A percentile compares a stretch with the other conserved stretches of the same genome.
Evolutionary conservation across 2,797 vertebrate species (phyloP).

Genomic region (Trachurus trachurus): DNA sequence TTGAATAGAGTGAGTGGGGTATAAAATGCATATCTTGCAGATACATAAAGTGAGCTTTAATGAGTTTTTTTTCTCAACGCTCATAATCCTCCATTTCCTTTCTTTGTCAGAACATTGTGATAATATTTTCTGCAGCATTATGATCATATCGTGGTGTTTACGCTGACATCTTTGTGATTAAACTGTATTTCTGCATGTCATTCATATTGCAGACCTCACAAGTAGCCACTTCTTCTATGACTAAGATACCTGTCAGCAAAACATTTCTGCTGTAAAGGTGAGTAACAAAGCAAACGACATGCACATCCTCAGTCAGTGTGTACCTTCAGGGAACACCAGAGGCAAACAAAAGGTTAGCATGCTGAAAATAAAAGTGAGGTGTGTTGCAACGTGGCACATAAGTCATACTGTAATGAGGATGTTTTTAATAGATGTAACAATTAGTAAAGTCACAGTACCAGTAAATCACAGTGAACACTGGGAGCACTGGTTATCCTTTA

Average conservation of each 20-base stretch:
- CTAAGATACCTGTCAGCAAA: neutral
- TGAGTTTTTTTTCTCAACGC: slow-evolving; percentile 16
- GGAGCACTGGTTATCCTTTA: slow-evolving; percentile 77
- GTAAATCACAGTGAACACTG: slow-evolving; percentile 77
- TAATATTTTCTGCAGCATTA: slow-evolving; percentile 23
- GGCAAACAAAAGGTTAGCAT: slow-evolving; percentile 71
- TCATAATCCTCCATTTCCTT: slow-evolving; percentile 37
- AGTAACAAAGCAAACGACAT: slow-evolving; percentile 33
- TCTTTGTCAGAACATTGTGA: slow-evolving; percentile 42
- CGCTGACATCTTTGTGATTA: slow-evolving; percentile 4
- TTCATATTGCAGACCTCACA: slow-evolving; percentile 43
- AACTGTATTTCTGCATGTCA: slow-evolving; percentile 8
- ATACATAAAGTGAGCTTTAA: slow-evolving; percentile 54
- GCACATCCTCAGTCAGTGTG: slow-evolving; percentile 28
- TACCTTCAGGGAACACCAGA: slow-evolving; percentile 56
- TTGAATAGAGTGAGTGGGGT: slow-evolving; percentile 42
- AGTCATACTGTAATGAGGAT: slow-evolving; percentile 75
- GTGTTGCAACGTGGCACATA: slow-evolving; percentile 58
- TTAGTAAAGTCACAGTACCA: slow-evolving; percentile 76
- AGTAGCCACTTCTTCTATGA: neutral
- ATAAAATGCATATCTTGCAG: slow-evolving; percentile 62
- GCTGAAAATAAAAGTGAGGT: slow-evolving; percentile 64
- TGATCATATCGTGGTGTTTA: slow-evolving; percentile 16
- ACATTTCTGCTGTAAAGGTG: slow-evolving; percentile 18
- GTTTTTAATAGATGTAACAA: slow-evolving; percentile 83